Evolutionary conservation across 1,140 invertebrate genomes (phyloP), one percentile per base, ranked within the genome.

Genomic region (Chironomus striatipennis): DNA sequence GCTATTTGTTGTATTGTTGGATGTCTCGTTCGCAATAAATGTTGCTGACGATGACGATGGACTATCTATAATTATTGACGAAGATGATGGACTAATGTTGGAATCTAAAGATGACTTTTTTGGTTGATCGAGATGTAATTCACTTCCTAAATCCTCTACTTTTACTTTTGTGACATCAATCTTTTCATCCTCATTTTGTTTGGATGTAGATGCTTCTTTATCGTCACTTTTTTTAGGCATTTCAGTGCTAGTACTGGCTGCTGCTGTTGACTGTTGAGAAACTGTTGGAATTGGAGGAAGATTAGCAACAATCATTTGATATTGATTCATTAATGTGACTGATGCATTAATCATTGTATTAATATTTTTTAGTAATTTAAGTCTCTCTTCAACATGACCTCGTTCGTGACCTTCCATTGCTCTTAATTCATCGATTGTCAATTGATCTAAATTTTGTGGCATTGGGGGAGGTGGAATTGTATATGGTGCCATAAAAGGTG

Each of bases 321-420:
- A 97, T 81, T 97, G 95, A 77, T 93, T 89, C 88, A 97, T 94
- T 82, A 96, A 88, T 21, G 94, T 81, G 75, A 94, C 90, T 64
- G 94, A 93, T 20, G 94, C 93, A 83, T 97, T 94, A 75, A 98
- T 80, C 82, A 98, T 87, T 0, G 91, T 85, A 82, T 93, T 90
- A 76, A 98, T 94, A 83, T 97, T 94, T 70, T 89, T 85, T 24
- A 98, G 77, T 74, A 82, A 75, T 80, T 89, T 88, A 74, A 99
- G 90, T 75, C 98, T 86, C 7, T 95, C 94, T 81, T 98, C 95
- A 34, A 98, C 87, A 77, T 95, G 90, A 78, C 90, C 86, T 77
- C 96, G 85, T 77, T 95, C 89, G 75, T 88, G 88, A 34, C 95
- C 95, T 83, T 99, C 98, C 90, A 99, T 90, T 21, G 86, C 85